Base-by-base conservation (phyloP, 2,888 invertebrate species). In the Ashinkailepas kermadecensis region DNA sequence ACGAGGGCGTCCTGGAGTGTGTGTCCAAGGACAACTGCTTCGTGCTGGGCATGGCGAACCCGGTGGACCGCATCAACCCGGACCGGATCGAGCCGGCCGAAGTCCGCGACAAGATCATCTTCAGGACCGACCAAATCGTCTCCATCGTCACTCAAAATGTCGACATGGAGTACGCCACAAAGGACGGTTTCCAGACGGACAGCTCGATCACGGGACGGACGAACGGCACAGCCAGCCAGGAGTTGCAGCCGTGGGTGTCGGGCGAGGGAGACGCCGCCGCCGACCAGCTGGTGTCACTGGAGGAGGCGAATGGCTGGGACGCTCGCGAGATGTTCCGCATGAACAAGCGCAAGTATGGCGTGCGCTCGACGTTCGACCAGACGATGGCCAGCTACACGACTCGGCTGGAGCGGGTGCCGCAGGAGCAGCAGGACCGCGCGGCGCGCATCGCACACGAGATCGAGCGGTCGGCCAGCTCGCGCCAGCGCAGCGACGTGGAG, bases 271-370 rank as follows among this genome's bases (percentile, higher is more conserved):
- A 91, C 58, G 90, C 87, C 23, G 80, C 80, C 78, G 80, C 25
- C 74, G 56, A 83, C 81, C 80, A 82, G 39, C 65, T 81, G 59
- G 64, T 56, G 18, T 79, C 67, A 13, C n/a, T 59, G 59, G 64
- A 21, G 9, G 54, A 21, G 21, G 56, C 21, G 59, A 96, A 96
- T 89, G 98, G 98, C 83, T 99, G 99, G 98, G 95, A 97, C 89
- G 93, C 94, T 4, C 92, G 94, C 88, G 97, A 98, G 85, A 99
- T 99, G 98, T 99, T 99, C 89, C 91, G 93, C 84, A 95, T 93
- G 87, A 98, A 98, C 89, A 95, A 95, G 87, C 91, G 92, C 87
- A 91, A 94, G 84, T 97, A 97, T 88, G 96, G 97, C 81, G 95
- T 98, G 15, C 93, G 93, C 86, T 94, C 96, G 85, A 95, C 95